These are phyloP conservation scores for Callithrix jacchus DNA, from an alignment of 2,113 vertebrate species.

Conservation along the genomic window DNA sequence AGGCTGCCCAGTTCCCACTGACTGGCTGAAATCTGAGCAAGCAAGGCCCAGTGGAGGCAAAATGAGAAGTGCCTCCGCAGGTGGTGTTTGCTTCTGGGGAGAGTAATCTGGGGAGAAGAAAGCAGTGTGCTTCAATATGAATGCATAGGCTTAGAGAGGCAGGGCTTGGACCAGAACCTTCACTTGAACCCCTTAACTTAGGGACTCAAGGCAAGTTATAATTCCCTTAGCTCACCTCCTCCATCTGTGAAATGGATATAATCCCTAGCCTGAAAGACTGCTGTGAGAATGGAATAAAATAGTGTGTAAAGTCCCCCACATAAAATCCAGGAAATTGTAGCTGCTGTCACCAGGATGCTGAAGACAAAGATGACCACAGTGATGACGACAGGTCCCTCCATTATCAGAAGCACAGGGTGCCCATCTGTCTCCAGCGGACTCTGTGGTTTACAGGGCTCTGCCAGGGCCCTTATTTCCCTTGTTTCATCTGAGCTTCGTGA, in stretches of 20 bases:
- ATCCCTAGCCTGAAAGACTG: neutral
- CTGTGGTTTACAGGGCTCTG: too few species aligned
- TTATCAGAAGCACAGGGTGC: neutral
- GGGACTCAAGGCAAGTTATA: neutral
- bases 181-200: neutral
- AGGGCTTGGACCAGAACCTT: too few species aligned
- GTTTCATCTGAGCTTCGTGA: neutral
- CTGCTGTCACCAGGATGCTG: neutral
- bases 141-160: neutral
- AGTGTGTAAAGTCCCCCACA: fast-evolving
- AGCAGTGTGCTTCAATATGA: fast-evolving
- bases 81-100: neutral
- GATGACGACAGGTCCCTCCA: fast-evolving
- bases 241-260: neutral
- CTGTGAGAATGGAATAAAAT: too few species aligned
- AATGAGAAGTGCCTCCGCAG: fast-evolving
- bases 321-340: fast-evolving
- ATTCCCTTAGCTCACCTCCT: too few species aligned
- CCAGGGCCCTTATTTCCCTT: neutral
- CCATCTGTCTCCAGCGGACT: fast-evolving
- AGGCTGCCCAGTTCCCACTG: neutral
- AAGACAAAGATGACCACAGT: too few species aligned
- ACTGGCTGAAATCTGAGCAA: neutral
- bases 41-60: fast-evolving
- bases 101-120: neutral